phyloP scores from a whole-genome alignment of 2,888 invertebrate species.

The Oxystoma pomonae region DNA sequence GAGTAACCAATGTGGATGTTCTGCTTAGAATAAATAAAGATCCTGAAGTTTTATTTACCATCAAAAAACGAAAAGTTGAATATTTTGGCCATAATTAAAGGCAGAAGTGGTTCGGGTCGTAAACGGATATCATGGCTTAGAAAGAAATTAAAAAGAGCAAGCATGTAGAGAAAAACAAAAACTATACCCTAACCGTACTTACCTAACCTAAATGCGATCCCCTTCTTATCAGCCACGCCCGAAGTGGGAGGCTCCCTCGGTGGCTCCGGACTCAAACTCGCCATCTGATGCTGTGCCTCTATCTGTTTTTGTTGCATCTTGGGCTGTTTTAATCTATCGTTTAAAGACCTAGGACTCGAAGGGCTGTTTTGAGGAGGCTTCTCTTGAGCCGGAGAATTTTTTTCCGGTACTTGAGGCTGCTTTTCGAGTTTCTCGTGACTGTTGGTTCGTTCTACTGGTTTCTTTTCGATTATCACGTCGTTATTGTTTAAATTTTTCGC shows the following conservation, averaged over 20 bases:
- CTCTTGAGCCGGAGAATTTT: constrained; percentile 13
- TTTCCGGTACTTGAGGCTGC: constrained; percentile 9
- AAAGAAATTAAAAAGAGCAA: constrained; percentile 6
- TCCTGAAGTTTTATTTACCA: too few relatives aligned
- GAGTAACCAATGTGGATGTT: too few relatives aligned
- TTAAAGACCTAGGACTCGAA: constrained; percentile 39
- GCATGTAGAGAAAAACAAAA: neutral
- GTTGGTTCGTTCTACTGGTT: constrained; percentile 9
- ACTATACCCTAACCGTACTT: constrained; percentile 15
- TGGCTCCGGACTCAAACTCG: constrained; percentile 36
- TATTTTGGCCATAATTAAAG: too few relatives aligned
- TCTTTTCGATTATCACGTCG: constrained; percentile 11
- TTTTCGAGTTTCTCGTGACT: constrained; percentile 26
- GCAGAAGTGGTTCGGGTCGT: too few relatives aligned
- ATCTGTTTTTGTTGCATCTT: constrained; percentile 39
- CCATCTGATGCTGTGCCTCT: constrained; percentile 31
- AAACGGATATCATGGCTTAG: too few relatives aligned
- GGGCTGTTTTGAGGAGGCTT: constrained; percentile 20
- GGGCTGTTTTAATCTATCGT: constrained; percentile 43
- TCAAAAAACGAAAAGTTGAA: too few relatives aligned
- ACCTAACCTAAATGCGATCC: constrained; percentile 35
- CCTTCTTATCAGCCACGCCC: constrained; percentile 21
- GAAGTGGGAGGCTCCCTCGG: constrained; percentile 25
- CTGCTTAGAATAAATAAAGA: too few relatives aligned
- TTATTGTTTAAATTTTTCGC: constrained; percentile 33